phyloP scores from a whole-genome alignment of 2,888 invertebrate genomes.

The Lasioglossum villosulum region DNA sequence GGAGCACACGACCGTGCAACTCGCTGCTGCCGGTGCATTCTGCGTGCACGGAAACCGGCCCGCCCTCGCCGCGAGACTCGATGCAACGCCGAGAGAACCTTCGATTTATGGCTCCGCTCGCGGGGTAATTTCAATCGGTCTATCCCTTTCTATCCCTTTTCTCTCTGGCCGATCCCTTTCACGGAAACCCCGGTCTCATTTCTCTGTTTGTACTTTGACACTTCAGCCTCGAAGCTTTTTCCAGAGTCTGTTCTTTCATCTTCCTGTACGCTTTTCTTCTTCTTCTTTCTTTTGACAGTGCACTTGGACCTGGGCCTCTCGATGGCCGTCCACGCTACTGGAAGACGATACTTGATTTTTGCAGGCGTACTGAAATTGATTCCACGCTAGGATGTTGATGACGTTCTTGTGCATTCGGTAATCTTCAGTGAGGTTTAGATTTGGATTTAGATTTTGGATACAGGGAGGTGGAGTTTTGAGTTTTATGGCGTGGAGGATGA shows the following conservation, averaged over 20 bases:
- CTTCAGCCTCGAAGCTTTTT: background rate
- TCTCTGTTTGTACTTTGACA: conserved; percentile 5
- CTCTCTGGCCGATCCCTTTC: background rate
- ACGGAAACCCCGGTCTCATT: background rate
- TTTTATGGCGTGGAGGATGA: too few species aligned
- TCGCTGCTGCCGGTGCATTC: conserved; percentile 29
- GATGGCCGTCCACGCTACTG: background rate
- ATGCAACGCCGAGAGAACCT: conserved; percentile 19
- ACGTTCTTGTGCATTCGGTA: background rate
- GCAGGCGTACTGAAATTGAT: background rate
- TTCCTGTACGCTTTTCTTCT: background rate
- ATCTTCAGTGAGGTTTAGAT: background rate
- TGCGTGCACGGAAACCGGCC: conserved; percentile 38
- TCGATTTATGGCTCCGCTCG: conserved; percentile 67
- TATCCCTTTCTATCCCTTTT: background rate
- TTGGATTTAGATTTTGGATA: background rate
- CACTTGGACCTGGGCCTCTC: background rate
- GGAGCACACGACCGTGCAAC: conserved; percentile 48
- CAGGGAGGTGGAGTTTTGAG: too few species aligned
- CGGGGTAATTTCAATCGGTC: conserved; percentile 57
- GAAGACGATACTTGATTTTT: background rate
- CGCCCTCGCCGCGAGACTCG: background rate
- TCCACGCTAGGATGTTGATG: background rate
- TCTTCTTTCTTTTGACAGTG: background rate
- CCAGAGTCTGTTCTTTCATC: background rate